Conservation (phyloP, 2,113 vertebrate species). For the Motacilla tschutschensis region DNA sequence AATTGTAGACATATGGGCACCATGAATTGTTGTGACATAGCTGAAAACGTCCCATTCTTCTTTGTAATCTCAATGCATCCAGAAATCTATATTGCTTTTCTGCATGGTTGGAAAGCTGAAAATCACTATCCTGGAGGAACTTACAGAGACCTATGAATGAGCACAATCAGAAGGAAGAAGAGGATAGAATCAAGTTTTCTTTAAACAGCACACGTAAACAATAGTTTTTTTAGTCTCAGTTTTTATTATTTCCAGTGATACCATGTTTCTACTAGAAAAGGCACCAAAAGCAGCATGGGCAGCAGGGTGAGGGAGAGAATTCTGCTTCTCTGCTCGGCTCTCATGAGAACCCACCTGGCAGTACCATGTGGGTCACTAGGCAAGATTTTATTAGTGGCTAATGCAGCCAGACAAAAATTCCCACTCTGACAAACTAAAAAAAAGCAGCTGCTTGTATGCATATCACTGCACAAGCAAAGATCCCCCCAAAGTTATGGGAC, state of each 20-base stretch:
- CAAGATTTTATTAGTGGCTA: not conserved
- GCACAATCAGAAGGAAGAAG: not conserved
- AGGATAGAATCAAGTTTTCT: not conserved
- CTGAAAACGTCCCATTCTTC: not conserved
- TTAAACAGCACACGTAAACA: not conserved
- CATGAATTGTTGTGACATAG: not conserved
- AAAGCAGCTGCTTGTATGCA: fast-evolving
- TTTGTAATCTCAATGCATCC: not conserved
- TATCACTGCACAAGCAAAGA: not conserved
- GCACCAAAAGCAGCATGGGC: not conserved
- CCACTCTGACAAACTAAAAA: not conserved
- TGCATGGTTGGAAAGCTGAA: not conserved
- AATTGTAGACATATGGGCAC: not conserved
- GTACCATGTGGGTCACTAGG: not conserved
- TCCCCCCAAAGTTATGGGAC: not conserved
- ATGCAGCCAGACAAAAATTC: not conserved
- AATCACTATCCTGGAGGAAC: not conserved
- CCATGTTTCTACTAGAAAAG: not conserved
- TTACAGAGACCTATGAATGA: not conserved
- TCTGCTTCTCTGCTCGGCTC: not conserved
- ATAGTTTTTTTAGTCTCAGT: not conserved
- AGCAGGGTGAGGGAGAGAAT: not conserved
- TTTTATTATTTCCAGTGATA: not conserved
- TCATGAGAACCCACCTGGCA: not conserved
- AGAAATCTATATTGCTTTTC: not conserved